Evolutionary conservation across 2,888 invertebrate species (phyloP).

Genomic region (Entomobrya multifasciata): DNA sequence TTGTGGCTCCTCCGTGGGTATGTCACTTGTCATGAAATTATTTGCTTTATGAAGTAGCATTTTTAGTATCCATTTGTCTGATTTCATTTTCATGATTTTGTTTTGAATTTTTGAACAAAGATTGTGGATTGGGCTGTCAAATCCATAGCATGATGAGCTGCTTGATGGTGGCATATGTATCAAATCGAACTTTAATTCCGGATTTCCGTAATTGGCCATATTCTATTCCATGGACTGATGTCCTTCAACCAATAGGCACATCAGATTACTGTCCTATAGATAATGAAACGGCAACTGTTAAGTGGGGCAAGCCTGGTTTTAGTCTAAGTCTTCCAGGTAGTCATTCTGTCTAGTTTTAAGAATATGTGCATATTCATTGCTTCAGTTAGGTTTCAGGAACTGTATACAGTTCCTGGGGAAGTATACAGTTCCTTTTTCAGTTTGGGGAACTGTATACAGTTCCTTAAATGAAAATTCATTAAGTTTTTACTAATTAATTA

Average conservation of each 20-base stretch:
- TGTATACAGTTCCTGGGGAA: no score
- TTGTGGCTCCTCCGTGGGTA: conserved; percentile 68
- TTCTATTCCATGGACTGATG: conserved; percentile 61
- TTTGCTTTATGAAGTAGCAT: not conserved
- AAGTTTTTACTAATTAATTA: no score
- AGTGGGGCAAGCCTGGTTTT: conserved; percentile 67
- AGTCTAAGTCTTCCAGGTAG: conserved; percentile 56
- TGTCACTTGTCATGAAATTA: no score
- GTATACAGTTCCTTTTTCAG: no score
- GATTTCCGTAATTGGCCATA: conserved; percentile 73
- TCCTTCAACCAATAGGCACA: conserved; percentile 66
- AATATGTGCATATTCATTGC: no score
- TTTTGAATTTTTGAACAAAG: conserved; percentile 45
- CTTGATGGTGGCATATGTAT: conserved; percentile 65
- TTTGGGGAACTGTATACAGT: no score
- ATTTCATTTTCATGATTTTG: no score
- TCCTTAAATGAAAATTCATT: no score
- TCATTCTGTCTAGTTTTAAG: no score
- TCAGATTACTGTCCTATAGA: conserved; percentile 52
- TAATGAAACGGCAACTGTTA: conserved; percentile 60
- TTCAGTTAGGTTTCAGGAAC: no score
- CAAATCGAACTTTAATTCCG: conserved; percentile 66
- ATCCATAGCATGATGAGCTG: conserved; percentile 75
- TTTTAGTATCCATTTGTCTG: not conserved
- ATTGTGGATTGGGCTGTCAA: conserved; percentile 75